phyloP scores from a whole-genome alignment of 2,888 invertebrate species.

The Capitulum mitella region DNA sequence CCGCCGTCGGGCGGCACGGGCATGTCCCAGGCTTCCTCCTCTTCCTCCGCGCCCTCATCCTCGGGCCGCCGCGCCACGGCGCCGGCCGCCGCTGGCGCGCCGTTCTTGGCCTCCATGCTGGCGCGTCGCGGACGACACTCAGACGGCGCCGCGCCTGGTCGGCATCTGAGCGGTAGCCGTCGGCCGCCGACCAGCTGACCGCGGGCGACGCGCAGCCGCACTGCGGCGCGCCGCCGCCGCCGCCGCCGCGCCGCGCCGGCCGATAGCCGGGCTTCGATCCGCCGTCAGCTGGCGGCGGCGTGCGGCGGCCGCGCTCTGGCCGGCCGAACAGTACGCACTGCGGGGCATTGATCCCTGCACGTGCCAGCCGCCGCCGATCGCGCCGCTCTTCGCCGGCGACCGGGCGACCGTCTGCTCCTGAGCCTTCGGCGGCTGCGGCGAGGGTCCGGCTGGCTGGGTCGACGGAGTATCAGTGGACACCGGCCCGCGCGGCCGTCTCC shows the following conservation, averaged over 20 bases:
- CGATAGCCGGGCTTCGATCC: background rate
- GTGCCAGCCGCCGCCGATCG: background rate
- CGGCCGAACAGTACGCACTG: background rate
- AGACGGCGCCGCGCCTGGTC: background rate
- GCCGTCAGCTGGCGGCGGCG: background rate
- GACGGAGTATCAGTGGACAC: too few relatives aligned
- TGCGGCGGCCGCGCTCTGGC: background rate
- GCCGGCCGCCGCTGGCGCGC: background rate
- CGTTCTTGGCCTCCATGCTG: background rate
- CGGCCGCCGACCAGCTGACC: conserved; percentile 1
- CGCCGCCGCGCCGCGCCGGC: background rate
- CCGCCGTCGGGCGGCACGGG: conserved; percentile 75
- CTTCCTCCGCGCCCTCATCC: background rate
- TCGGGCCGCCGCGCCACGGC: background rate
- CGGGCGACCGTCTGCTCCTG: too few relatives aligned
- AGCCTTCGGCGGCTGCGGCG: too few relatives aligned
- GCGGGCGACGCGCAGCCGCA: conserved; percentile 3
- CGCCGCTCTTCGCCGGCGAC: too few relatives aligned
- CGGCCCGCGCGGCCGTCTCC: too few relatives aligned
- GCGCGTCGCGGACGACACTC: background rate
- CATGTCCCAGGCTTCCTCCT: background rate
- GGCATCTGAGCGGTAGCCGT: background rate
- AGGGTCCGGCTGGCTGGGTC: too few relatives aligned
- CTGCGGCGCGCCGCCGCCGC: background rate
- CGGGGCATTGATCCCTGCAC: background rate